A percentile compares a stretch with the other conserved stretches of the same genome.
Evolutionary conservation across 2,888 invertebrate species (phyloP).

Genomic region (Lepidocyrtoides sp.): DNA sequence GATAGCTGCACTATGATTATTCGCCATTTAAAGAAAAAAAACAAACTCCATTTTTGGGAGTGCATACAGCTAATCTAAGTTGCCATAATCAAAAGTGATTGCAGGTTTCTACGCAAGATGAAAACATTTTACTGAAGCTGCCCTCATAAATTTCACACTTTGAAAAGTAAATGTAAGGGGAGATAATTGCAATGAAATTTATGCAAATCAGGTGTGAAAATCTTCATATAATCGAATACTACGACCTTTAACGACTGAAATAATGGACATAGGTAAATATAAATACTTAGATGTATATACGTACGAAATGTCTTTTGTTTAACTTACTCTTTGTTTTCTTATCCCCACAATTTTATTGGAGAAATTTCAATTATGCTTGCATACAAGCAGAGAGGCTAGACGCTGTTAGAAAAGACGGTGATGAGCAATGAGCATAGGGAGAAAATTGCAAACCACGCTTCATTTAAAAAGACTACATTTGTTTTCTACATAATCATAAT

Average conservation of each 20-base stretch:
- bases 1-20: not conserved
- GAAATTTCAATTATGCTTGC: too few relatives aligned
- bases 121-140: too few relatives aligned
- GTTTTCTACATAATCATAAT: not conserved
- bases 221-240: not conserved
- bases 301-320: not conserved
- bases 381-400: too few relatives aligned
- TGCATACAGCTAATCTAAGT: too few relatives aligned
- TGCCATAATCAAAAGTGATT: too few relatives aligned
- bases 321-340: too few relatives aligned
- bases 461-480: not conserved
- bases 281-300: too few relatives aligned
- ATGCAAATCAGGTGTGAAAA: slow-evolving; percentile 26
- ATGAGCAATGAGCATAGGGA: not conserved
- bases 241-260: too few relatives aligned
- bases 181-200: slow-evolving; percentile 25
- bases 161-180: not conserved
- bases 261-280: too few relatives aligned
- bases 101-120: too few relatives aligned
- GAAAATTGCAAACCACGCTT: not conserved
- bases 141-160: not conserved
- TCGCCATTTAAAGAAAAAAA: not conserved
- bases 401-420: too few relatives aligned
- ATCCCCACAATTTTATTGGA: too few relatives aligned
- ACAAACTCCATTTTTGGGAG: not conserved